Base-by-base conservation (phyloP, 2,797 vertebrate genomes). In the Cryptoprocta ferox region DNA sequence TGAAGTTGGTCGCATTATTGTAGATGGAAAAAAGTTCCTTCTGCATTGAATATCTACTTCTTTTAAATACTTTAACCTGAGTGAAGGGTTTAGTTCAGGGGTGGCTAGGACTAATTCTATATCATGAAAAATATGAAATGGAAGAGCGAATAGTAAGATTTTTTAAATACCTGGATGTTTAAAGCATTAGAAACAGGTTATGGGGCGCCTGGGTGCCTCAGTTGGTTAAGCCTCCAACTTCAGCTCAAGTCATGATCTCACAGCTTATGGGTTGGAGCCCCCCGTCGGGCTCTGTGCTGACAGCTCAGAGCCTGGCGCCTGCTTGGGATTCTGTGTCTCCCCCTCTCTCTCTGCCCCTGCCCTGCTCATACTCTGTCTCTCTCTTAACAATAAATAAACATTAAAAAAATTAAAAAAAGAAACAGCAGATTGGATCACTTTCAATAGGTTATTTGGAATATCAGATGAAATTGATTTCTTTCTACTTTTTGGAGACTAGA, bases 61-160 rank as follows among this genome's bases (percentile, higher is more conserved):
- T 85, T 94, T 89, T 50, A 45, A 39, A 96, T 68, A 66, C 6
- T 24, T 91, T 56, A 37, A 80, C 9, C 13, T 3, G 18, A 48
- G 71, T 50, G 37, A 83, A 89, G 39, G 63, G 42, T 88, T 95
- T 97, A 73, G 96, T 93, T 97, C 19, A 45, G 14, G 26, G 14
- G 26, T 73, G 18, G 28, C 26, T 91, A 2, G n/a, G 32, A 80
- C 13, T 56, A 6, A 92, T 70, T 89, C 37, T 92, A 32, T 12
- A n/a, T 91, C 50, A 96, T 15, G 24, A 97, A 89, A 96, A 91
- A 82, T 63, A 32, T 15, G 30, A 70, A 76, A 86, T 68, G 6
- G 9, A 83, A 96, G 39, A 65, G 9, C 37, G 39, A 86, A n/a
- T 84, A 89, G 24, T 83, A 68, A 94, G 56, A 91, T 65, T 89